These are phyloP conservation scores for Merops nubicus DNA, from an alignment of 2,113 vertebrate species.

Conservation along the genomic window DNA sequence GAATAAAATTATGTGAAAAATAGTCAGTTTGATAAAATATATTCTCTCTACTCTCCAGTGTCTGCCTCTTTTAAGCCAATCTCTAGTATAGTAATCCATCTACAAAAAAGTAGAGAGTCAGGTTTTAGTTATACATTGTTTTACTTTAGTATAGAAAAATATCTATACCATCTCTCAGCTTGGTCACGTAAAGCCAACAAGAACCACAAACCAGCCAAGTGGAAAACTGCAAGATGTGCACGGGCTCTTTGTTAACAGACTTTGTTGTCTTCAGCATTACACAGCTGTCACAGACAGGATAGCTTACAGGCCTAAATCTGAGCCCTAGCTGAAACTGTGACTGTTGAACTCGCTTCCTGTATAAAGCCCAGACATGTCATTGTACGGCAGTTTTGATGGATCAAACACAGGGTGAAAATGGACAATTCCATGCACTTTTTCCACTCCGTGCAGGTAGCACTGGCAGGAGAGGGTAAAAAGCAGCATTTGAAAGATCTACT, in stretches of 20 bases:
- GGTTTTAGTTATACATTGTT: background rate
- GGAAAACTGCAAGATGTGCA: background rate
- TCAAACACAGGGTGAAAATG: background rate
- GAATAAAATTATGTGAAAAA: background rate
- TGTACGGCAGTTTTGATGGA: background rate
- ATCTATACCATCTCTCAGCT: background rate
- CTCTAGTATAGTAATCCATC: background rate
- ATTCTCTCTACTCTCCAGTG: background rate
- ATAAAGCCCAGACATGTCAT: background rate
- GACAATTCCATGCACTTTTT: background rate
- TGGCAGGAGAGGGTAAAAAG: background rate
- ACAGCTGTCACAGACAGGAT: background rate
- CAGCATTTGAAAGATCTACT: background rate
- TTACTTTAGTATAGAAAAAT: background rate
- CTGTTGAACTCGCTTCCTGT: background rate
- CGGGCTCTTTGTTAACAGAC: background rate
- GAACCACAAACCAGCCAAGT: background rate
- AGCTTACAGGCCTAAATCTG: background rate
- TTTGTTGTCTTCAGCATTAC: background rate
- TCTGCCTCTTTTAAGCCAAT: background rate
- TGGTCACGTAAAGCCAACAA: background rate
- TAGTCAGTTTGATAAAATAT: background rate
- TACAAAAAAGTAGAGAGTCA: background rate
- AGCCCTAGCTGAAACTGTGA: background rate
- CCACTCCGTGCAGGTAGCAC: background rate